Evolutionary conservation across 2,888 invertebrate genomes (phyloP).

Genomic region (Drosophila buzzatii): DNA sequence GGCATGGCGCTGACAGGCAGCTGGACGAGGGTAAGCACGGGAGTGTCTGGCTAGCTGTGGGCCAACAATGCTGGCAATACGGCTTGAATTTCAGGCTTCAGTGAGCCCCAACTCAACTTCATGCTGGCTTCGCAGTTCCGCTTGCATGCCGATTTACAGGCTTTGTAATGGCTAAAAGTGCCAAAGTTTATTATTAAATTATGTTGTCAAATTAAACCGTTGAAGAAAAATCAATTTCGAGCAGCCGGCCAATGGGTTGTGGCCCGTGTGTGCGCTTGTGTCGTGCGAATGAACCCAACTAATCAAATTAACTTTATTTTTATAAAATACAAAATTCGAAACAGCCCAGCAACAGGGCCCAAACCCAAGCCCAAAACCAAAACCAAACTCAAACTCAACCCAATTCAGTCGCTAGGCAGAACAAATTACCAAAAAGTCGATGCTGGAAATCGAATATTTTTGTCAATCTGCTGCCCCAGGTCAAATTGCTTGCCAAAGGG

Average conservation of each 20-base stretch:
- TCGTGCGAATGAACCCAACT: slow-evolving; percentile 72
- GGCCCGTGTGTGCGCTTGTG: slow-evolving; percentile 26
- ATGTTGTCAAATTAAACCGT: slow-evolving; percentile 72
- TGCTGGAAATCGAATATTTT: slow-evolving; percentile 75
- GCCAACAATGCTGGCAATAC: slow-evolving; percentile 71
- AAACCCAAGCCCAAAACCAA: slow-evolving; percentile 3
- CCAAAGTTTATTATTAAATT: slow-evolving; percentile 79
- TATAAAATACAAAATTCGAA: slow-evolving; percentile 43
- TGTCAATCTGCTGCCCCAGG: slow-evolving; percentile 20
- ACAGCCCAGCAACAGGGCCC: slow-evolving; percentile 13
- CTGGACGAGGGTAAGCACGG: slow-evolving; percentile 28
- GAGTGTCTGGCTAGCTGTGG: slow-evolving; percentile 23
- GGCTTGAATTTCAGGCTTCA: slow-evolving; percentile 73
- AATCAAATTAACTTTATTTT: slow-evolving; percentile 76
- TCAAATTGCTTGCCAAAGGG: slow-evolving; percentile 27
- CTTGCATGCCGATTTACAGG: slow-evolving; percentile 35
- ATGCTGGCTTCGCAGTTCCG: slow-evolving; percentile 39
- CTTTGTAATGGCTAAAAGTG: slow-evolving; percentile 69
- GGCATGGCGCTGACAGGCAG: slow-evolving; percentile 61
- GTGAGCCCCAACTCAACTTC: slow-evolving; percentile 42
- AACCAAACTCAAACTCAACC: slow-evolving; percentile 8
- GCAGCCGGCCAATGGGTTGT: slow-evolving; percentile 24
- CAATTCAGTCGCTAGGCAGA: slow-evolving; percentile 10
- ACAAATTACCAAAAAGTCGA: slow-evolving; percentile 57
- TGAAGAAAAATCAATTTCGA: slow-evolving; percentile 71